Percentiles rank a stretch among this genome's conserved stretches.
These are phyloP conservation scores for Clarias batrachus DNA, from an alignment of 2,113 vertebrate species.

Conservation along the genomic window DNA sequence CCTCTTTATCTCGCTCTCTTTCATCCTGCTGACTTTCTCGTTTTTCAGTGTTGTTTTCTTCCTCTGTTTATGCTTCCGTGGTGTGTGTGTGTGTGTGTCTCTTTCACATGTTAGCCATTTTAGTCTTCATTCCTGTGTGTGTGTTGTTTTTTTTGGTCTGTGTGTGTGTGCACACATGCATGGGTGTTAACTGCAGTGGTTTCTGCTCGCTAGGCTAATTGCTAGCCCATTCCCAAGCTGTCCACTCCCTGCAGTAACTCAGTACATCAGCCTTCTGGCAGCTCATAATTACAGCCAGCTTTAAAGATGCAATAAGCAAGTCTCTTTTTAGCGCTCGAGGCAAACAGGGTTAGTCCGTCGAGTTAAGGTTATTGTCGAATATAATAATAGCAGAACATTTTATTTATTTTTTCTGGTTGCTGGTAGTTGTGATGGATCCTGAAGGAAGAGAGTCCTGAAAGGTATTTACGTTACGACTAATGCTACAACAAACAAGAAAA, in stretches of 20 bases:
- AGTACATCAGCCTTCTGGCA: neutral
- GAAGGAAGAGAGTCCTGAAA: neutral
- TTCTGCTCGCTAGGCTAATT: slow-evolving; percentile 6
- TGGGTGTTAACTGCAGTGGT: slow-evolving; percentile 12
- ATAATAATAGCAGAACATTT: neutral
- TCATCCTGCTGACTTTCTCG: slow-evolving; percentile 8
- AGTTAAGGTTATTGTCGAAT: neutral
- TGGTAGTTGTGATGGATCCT: neutral
- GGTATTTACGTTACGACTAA: too few species aligned
- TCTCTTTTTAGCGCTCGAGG: neutral
- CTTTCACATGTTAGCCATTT: neutral
- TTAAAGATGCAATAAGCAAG: neutral
- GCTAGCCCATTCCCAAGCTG: slow-evolving; percentile 11
- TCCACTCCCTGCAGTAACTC: slow-evolving; percentile 15
- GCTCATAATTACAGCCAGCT: neutral
- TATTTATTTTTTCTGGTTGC: neutral
- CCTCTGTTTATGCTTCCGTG: neutral
- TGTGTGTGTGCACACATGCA: neutral
- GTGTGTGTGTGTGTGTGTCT: neutral
- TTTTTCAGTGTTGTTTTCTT: neutral
- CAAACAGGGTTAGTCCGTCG: neutral
- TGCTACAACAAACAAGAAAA: too few species aligned
- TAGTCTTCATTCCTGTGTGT: neutral
- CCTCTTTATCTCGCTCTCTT: slow-evolving; percentile 11
- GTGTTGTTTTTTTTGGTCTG: neutral